Percentiles rank a stretch among this genome's conserved stretches.
phyloP scores from a whole-genome alignment of 2,113 vertebrate genomes.

The Rhombomys opimus region DNA sequence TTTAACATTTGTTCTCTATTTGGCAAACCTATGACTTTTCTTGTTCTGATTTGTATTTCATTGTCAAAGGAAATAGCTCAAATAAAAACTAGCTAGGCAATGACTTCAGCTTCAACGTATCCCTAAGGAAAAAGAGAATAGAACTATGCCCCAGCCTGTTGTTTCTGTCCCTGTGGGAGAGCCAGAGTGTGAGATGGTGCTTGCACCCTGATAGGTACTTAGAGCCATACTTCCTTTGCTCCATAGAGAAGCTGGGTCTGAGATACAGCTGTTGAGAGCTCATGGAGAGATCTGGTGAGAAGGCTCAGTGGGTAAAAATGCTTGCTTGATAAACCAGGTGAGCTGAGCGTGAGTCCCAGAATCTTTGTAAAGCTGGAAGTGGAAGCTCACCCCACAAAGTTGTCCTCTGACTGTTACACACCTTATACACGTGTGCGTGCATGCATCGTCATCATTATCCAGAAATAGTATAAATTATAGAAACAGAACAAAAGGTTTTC shows the following conservation, averaged over 20 bases:
- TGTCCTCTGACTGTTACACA: neutral
- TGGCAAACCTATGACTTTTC: neutral
- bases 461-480: neutral
- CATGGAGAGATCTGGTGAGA: neutral
- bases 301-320: neutral
- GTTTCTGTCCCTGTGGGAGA: neutral
- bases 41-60: neutral
- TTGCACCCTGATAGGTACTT: accelerated
- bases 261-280: neutral
- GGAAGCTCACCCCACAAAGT: neutral
- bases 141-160: neutral
- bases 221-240: neutral
- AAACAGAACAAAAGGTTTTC: neutral
- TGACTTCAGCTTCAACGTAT: neutral
- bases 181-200: neutral
- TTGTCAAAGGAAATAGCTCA: neutral
- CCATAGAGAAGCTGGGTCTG: neutral
- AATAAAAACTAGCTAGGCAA: slow-evolving; percentile 24
- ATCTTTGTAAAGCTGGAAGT: neutral
- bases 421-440: too few relatives aligned
- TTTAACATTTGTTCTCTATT: neutral
- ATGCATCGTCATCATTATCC: neutral
- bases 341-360: too few relatives aligned
- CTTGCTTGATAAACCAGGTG: neutral
- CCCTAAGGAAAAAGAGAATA: neutral